Percentiles rank a stretch among this genome's conserved stretches.
phyloP scores from a whole-genome alignment of 2,888 invertebrate species.

The Opisthograptis luteolata region DNA sequence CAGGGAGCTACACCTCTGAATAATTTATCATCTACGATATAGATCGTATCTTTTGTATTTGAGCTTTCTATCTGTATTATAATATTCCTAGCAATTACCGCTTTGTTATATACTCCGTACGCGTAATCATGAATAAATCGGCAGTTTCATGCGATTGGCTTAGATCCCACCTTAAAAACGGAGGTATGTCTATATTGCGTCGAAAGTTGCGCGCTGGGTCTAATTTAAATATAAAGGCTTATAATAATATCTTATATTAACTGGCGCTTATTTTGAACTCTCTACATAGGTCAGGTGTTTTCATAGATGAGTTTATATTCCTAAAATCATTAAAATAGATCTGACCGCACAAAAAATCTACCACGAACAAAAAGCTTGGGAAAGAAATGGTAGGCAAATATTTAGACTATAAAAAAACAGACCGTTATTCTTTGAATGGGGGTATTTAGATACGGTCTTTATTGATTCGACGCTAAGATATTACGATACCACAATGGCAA shows the following conservation, averaged over 20 bases:
- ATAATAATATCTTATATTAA: no score
- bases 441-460: slow-evolving; percentile 64
- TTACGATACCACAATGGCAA: slow-evolving; percentile 69
- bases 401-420: slow-evolving; percentile 55
- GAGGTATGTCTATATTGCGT: no score
- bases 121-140: no score
- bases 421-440: slow-evolving; percentile 68
- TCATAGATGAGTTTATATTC: no score
- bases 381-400: slow-evolving; percentile 38
- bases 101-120: no score
- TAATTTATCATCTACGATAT: slow-evolving; percentile 38
- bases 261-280: no score
- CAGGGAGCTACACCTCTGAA: slow-evolving; percentile 35
- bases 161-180: no score
- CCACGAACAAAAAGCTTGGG: slow-evolving; percentile 21
- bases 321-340: slow-evolving; percentile 9
- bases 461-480: slow-evolving; percentile 75
- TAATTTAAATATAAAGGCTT: no score
- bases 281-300: no score
- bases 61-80: slow-evolving; percentile 22
- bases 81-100: no score
- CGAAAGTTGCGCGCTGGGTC: no score
- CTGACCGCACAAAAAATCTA: slow-evolving; percentile 18
- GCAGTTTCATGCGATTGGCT: no score
- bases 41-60: slow-evolving; percentile 32